These are phyloP conservation scores for Hepsetus odoe DNA, from an alignment of 2,113 vertebrate species.

Conservation along the genomic window DNA sequence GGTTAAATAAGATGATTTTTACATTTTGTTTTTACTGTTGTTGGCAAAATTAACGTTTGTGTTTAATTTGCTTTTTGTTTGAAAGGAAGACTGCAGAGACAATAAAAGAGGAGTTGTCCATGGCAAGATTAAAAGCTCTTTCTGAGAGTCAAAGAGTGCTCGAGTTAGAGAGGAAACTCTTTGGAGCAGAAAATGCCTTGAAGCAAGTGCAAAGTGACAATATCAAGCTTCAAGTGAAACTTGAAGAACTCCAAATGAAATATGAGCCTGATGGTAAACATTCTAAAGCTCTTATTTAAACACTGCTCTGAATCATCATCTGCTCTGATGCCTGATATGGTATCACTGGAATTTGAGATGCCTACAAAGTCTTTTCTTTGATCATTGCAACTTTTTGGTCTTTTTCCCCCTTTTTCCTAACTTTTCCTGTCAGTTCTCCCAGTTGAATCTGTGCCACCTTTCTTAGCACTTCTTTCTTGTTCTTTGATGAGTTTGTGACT, in stretches of 20 bases:
- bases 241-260: slow-evolving; percentile 89
- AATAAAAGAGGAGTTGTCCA: slow-evolving; percentile 84
- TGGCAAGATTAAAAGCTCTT: slow-evolving; percentile 92
- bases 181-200: slow-evolving; percentile 80
- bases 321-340: too few relatives aligned
- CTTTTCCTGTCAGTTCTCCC: too few relatives aligned
- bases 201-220: slow-evolving; percentile 88
- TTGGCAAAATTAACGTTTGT: background rate
- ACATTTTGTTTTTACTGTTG: too few relatives aligned
- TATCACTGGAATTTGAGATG: too few relatives aligned
- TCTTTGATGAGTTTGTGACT: too few relatives aligned
- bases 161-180: slow-evolving; percentile 92
- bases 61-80: background rate
- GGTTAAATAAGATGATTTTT: too few relatives aligned
- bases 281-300: background rate
- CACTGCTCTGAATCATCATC: background rate
- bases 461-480: too few relatives aligned
- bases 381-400: too few relatives aligned
- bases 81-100: slow-evolving; percentile 86
- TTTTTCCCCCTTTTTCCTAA: too few relatives aligned
- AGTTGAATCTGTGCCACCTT: too few relatives aligned
- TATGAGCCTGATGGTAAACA: slow-evolving; percentile 87
- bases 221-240: slow-evolving; percentile 83
- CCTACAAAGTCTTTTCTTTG: too few relatives aligned
- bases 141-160: slow-evolving; percentile 93